These are phyloP conservation scores for Propithecus perrieri DNA, from an alignment of 2,797 vertebrate species.

Conservation along the genomic window DNA sequence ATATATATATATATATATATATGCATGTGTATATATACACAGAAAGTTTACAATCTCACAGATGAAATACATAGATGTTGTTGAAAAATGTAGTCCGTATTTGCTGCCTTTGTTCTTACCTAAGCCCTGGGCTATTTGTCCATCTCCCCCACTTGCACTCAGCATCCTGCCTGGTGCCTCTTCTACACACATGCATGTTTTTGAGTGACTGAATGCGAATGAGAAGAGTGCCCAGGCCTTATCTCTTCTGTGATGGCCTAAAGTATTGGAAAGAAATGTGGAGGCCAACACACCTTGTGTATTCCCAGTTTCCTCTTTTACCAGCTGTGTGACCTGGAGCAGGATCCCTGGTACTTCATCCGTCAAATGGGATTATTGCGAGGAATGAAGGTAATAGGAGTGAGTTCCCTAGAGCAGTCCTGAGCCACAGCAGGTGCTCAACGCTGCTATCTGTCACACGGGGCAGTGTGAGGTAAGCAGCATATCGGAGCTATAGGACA, in stretches of 20 bases:
- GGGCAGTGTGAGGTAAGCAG: not conserved
- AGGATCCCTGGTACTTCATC: not conserved
- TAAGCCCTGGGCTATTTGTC: not conserved
- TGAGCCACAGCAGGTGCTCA: not conserved
- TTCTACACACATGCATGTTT: not conserved
- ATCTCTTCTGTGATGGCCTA: not conserved
- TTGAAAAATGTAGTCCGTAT: not conserved
- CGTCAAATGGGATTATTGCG: not conserved
- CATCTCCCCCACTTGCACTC: not conserved
- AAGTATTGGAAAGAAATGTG: not conserved
- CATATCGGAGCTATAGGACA: not conserved
- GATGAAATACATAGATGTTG: not conserved
- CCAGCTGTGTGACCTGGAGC: not conserved
- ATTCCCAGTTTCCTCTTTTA: not conserved
- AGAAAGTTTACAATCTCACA: not conserved
- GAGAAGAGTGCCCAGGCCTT: not conserved
- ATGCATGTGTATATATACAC: not conserved
- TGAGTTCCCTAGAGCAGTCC: not conserved
- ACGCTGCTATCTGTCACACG: accelerated
- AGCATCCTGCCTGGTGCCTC: not conserved
- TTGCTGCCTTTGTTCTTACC: not conserved
- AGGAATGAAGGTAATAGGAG: not conserved
- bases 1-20: not conserved
- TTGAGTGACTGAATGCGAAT: not conserved
- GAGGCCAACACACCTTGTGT: not conserved